Evolutionary conservation across 2,888 invertebrate genomes (phyloP).

Genomic region (Ecdyonurus torrentis): DNA sequence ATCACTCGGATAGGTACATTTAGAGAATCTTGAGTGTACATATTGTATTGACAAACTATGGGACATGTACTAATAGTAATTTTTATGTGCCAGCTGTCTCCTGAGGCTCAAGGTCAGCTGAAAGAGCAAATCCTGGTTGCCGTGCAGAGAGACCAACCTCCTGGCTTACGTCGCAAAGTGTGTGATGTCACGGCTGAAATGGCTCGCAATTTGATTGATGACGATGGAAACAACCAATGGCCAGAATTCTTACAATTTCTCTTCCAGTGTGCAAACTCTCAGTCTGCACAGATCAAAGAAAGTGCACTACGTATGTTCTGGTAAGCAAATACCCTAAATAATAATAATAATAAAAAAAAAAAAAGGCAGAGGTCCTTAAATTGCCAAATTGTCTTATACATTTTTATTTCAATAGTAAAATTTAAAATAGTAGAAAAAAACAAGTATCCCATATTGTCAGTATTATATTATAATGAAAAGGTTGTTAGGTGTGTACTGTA

Average conservation of each 20-base stretch:
- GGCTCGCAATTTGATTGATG: constrained; percentile 85
- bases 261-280: constrained; percentile 83
- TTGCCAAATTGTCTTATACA: no score
- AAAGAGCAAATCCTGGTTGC: constrained; percentile 73
- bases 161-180: constrained; percentile 70
- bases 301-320: constrained; percentile 89
- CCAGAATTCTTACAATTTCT: constrained; percentile 89
- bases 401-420: no score
- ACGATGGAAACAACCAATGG: constrained; percentile 93
- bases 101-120: constrained; percentile 67
- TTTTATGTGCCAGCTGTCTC: constrained; percentile 36
- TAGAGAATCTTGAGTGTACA: no score
- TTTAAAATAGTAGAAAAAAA: no score
- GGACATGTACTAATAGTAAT: constrained; percentile 1
- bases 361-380: no score
- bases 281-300: constrained; percentile 70
- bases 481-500: no score
- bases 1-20: no score
- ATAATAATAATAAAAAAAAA: no score
- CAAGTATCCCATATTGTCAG: no score
- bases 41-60: no score
- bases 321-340: constrained; percentile 28
- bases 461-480: no score
- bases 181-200: constrained; percentile 95
- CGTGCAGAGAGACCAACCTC: constrained; percentile 67